Evolutionary conservation across 1,140 invertebrate species (phyloP).

Genomic region (Tetragonula clypearis): DNA sequence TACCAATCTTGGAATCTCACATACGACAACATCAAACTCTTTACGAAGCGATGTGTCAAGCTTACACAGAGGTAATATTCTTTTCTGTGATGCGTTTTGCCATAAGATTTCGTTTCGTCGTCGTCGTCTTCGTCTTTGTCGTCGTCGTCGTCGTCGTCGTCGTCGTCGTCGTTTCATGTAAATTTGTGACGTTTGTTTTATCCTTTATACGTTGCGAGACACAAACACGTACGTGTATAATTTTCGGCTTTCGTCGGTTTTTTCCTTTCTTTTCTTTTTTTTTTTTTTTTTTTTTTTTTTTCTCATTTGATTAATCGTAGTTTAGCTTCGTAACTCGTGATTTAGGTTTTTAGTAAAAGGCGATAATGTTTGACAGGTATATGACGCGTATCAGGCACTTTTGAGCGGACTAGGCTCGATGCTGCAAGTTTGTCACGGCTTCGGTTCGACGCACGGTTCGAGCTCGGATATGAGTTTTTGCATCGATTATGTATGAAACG

Average conservation of each 20-base stretch:
- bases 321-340: constrained; percentile 5
- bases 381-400: constrained; percentile 87
- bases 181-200: neutral
- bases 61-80: constrained; percentile 93
- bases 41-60: constrained; percentile 98
- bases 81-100: too few species aligned
- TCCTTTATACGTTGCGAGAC: neutral
- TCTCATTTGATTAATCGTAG: neutral
- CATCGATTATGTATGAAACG: constrained; percentile 79
- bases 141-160: too few species aligned
- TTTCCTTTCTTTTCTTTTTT: too few species aligned
- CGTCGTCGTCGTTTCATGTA: neutral
- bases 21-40: constrained; percentile 96
- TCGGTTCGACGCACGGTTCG: constrained; percentile 69
- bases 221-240: neutral
- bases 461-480: constrained; percentile 69
- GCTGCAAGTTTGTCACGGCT: constrained; percentile 87
- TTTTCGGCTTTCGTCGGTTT: neutral
- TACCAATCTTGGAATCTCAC: constrained; percentile 93
- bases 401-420: constrained; percentile 87
- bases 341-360: constrained; percentile 34
- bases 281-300: constrained; percentile 34
- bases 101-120: neutral
- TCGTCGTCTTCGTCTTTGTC: neutral
- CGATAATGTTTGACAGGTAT: constrained; percentile 82